A percentile compares a stretch with the other conserved stretches of the same genome.
Evolutionary conservation across 2,797 vertebrate species (phyloP).

Genomic region (Darevskia nairensis): DNA sequence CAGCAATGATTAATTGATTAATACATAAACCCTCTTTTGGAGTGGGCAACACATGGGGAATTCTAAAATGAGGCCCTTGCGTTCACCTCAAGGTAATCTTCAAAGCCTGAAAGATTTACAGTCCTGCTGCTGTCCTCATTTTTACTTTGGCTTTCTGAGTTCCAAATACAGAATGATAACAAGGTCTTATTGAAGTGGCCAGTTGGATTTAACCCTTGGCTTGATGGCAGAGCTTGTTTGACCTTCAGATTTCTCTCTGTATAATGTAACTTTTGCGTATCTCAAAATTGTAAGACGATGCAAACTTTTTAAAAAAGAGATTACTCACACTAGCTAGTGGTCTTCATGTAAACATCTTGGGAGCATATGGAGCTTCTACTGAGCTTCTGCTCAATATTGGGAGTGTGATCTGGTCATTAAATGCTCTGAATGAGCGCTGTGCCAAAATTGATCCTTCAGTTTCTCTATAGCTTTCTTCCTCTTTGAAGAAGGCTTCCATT

Average conservation of each 20-base stretch:
- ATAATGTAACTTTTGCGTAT: neutral
- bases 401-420: neutral
- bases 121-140: neutral
- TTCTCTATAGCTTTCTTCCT: too few relatives aligned
- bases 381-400: too few relatives aligned
- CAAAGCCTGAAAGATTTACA: neutral
- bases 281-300: too few relatives aligned
- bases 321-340: neutral
- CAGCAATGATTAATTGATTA: conserved; percentile 72
- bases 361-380: neutral
- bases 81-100: conserved; percentile 28
- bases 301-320: neutral
- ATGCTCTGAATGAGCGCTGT: neutral
- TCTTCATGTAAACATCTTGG: neutral
- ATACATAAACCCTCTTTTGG: conserved; percentile 29
- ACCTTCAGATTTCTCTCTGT: neutral
- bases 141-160: conserved; percentile 11
- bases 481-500: too few relatives aligned
- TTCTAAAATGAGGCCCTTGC: neutral
- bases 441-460: too few relatives aligned
- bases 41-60: conserved; percentile 31
- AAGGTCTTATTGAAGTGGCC: conserved; percentile 21
- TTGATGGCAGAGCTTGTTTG: neutral
- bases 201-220: neutral
- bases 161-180: conserved; percentile 11